Conservation (phyloP, 2,888 invertebrate genomes). For the Fragum sueziense region DNA sequence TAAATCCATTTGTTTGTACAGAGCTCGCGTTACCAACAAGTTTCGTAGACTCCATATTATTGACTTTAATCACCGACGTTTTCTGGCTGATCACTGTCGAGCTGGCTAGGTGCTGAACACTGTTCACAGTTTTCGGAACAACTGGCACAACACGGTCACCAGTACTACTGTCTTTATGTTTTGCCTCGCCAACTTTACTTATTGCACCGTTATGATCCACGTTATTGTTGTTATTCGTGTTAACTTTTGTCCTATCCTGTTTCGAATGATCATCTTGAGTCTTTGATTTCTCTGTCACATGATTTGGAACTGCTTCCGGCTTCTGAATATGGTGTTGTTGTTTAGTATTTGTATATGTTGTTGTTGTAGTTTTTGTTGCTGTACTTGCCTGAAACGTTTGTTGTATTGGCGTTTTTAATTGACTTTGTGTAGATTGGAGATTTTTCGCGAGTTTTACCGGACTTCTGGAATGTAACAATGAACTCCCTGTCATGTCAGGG, state of each 20-base stretch:
- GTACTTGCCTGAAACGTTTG: not conserved
- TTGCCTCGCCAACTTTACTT: not conserved
- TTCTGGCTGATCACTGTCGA: constrained; percentile 4
- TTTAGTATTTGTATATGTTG: constrained; percentile 1
- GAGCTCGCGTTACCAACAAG: not conserved
- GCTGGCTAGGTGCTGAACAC: not conserved
- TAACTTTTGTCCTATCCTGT: not conserved
- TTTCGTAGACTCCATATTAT: constrained; percentile 5
- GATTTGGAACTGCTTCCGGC: constrained; percentile 13
- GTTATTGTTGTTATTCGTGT: constrained; percentile 8
- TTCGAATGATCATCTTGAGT: constrained; percentile 2
- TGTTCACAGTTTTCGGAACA: not conserved
- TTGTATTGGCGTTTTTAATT: not conserved
- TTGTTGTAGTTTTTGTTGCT: not conserved
- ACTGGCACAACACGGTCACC: not conserved
- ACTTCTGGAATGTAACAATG: constrained; percentile 53
- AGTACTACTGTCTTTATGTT: not conserved
- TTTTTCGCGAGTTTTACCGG: constrained; percentile 22
- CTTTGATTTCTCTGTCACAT: constrained; percentile 19
- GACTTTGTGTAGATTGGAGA: constrained; percentile 25
- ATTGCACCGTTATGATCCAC: constrained; percentile 19
- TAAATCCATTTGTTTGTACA: constrained; percentile 7
- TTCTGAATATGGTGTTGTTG: not conserved
- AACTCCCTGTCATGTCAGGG: not conserved
- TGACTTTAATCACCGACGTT: constrained; percentile 6